These are phyloP conservation scores for Hyperoplus lanceolatus DNA, from an alignment of 2,797 vertebrate species.

Conservation along the genomic window DNA sequence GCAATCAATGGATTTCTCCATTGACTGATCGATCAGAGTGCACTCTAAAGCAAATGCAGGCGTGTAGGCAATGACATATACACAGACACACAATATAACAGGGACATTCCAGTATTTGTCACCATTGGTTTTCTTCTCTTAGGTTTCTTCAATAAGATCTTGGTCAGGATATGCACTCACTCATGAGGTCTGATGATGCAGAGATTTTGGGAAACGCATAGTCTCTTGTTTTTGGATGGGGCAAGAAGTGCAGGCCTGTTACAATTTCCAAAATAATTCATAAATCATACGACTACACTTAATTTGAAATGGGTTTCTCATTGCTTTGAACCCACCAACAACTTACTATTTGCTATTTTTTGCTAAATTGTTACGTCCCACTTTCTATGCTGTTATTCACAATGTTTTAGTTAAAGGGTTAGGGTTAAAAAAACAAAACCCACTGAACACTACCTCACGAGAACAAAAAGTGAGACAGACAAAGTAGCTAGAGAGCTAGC, in stretches of 20 bases:
- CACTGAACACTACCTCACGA: background rate
- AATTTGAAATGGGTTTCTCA: background rate
- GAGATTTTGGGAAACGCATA: background rate
- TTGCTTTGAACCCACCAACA: background rate
- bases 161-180: background rate
- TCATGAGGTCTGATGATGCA: background rate
- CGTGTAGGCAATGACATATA: background rate
- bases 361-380: no score
- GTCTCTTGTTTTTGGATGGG: background rate
- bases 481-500: background rate
- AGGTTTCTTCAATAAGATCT: background rate
- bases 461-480: no score
- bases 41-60: slow-evolving; percentile 14
- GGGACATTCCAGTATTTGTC: background rate
- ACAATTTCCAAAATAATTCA: background rate
- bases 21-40: slow-evolving; percentile 19
- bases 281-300: background rate
- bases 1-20: slow-evolving; percentile 57
- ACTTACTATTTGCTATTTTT: no score
- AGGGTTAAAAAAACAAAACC: no score
- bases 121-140: background rate
- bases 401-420: no score
- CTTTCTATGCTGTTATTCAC: no score
- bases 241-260: background rate
- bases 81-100: background rate